Percentiles rank a stretch among this genome's conserved stretches.
Conservation (phyloP, 2,113 vertebrate genomes). For the Hippocampus comes region DNA sequence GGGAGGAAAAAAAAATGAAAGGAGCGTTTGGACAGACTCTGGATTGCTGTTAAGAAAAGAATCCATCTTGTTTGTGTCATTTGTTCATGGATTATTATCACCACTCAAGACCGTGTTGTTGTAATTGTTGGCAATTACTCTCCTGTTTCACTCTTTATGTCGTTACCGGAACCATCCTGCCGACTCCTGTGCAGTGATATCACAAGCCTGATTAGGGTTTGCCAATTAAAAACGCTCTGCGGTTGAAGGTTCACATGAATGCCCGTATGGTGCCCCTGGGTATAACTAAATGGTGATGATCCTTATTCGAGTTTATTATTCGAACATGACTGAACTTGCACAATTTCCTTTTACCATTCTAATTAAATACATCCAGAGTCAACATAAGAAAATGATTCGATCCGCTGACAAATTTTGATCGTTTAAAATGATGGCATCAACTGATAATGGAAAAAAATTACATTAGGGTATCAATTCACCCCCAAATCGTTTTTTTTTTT, state of each 20-base stretch:
- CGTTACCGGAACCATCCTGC: too few species aligned
- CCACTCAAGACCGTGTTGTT: neutral
- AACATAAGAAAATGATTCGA: neutral
- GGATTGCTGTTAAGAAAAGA: neutral
- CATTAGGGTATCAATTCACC: neutral
- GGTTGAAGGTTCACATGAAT: neutral
- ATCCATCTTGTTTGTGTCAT: neutral
- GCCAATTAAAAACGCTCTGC: neutral
- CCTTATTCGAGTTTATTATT: neutral
- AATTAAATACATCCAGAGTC: neutral
- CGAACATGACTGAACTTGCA: neutral
- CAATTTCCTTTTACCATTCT: neutral
- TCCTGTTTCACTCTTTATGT: too few species aligned
- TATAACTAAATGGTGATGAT: neutral
- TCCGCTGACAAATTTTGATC: neutral
- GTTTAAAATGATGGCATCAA: neutral
- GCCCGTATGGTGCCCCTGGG: neutral
- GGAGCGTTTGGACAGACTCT: neutral
- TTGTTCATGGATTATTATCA: neutral
- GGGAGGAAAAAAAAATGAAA: neutral
- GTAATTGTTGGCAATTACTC: neutral
- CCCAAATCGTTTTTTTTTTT: neutral
- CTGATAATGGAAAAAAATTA: neutral
- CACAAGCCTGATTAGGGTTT: too few species aligned
- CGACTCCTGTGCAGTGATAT: too few species aligned